Conservation (phyloP, 1,140 invertebrate species). For the Philaenus spumarius region DNA sequence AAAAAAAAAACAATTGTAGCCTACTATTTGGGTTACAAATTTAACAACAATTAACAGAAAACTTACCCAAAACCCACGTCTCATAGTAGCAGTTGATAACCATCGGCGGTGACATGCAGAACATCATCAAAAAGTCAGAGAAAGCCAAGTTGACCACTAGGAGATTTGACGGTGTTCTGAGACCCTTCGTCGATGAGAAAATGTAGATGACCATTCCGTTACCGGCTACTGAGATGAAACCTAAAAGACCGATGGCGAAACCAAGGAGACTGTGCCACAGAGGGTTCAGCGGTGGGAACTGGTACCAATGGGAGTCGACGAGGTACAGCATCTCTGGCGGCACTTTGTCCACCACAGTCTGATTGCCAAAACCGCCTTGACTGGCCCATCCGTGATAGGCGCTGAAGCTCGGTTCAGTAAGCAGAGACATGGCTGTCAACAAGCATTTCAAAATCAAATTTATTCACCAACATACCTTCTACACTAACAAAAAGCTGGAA, state of each 20-base stretch:
- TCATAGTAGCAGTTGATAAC: constrained; percentile 80
- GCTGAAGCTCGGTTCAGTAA: constrained; percentile 18
- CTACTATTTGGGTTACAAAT: too few relatives aligned
- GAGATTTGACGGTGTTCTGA: constrained; percentile 77
- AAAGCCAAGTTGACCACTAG: constrained; percentile 80
- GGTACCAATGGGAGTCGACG: constrained; percentile 64
- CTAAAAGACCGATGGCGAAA: constrained; percentile 63
- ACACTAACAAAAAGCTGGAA: too few relatives aligned
- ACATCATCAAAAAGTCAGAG: constrained; percentile 85
- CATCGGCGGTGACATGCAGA: constrained; percentile 74
- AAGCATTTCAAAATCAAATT: too few relatives aligned
- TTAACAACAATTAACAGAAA: constrained; percentile 11
- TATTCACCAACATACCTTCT: too few relatives aligned
- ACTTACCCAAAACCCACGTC: constrained; percentile 72
- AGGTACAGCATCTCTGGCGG: constrained; percentile 63
- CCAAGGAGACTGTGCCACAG: constrained; percentile 73
- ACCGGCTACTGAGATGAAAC: constrained; percentile 61
- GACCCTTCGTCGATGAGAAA: constrained; percentile 64
- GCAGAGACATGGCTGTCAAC: constrained; percentile 19
- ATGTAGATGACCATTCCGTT: constrained; percentile 85
- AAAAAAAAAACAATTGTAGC: too few relatives aligned
- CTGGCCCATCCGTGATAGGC: constrained; percentile 15
- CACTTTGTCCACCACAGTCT: constrained; percentile 66
- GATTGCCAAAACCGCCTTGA: constrained; percentile 44
- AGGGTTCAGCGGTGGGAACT: constrained; percentile 69